Conservation (phyloP, 2,888 invertebrate genomes). For the Mantis religiosa region DNA sequence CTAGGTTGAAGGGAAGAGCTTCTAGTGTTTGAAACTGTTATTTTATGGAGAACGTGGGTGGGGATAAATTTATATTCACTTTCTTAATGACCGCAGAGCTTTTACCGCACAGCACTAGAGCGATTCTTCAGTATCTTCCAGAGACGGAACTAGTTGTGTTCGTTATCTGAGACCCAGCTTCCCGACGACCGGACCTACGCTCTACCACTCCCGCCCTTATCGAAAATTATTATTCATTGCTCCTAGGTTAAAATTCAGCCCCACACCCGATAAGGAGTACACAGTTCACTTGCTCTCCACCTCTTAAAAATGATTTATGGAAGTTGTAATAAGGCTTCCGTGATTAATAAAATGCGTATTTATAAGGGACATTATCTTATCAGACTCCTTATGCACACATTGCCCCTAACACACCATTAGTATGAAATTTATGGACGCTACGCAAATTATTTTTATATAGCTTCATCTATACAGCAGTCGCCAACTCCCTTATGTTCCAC, state of each 20-base stretch:
- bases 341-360: background rate
- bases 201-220: background rate
- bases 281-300: background rate
- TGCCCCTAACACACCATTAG: background rate
- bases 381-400: background rate
- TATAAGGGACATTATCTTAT: background rate
- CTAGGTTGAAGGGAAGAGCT: background rate
- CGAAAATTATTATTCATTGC: background rate
- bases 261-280: background rate
- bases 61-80: slow-evolving; percentile 11
- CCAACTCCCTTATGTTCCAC: no score
- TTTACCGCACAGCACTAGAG: background rate
- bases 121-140: background rate
- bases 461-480: background rate
- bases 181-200: background rate
- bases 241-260: background rate
- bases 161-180: background rate
- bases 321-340: background rate
- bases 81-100: slow-evolving; percentile 8
- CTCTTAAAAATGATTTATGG: background rate
- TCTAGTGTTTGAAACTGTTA: slow-evolving; percentile 11
- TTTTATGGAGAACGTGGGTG: background rate
- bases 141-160: no score
- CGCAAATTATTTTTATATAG: background rate
- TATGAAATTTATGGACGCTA: background rate